Evolutionary conservation across 2,888 invertebrate species (phyloP).

Genomic region (Helleia helle): DNA sequence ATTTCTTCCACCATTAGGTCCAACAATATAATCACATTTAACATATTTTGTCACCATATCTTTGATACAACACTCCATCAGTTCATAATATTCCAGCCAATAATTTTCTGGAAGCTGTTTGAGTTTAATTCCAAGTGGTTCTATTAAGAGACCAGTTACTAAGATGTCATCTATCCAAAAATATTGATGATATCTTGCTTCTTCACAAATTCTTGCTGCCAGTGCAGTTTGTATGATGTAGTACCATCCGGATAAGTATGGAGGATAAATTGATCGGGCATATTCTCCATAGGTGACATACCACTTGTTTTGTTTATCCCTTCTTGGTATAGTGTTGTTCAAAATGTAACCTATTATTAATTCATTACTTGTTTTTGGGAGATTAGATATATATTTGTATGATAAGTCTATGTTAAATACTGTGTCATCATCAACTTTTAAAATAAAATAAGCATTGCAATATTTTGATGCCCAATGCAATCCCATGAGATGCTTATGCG

Average conservation of each 20-base stretch:
- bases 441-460: conserved; percentile 77
- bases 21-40: conserved; percentile 80
- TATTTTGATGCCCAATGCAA: conserved; percentile 80
- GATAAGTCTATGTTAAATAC: conserved; percentile 78
- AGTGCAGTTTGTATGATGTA: conserved; percentile 82
- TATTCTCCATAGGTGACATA: conserved; percentile 82
- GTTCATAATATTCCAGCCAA: conserved; percentile 82
- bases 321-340: conserved; percentile 76
- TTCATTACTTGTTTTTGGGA: conserved; percentile 25
- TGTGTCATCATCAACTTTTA: conserved; percentile 90
- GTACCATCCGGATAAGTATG: conserved; percentile 89
- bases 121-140: conserved; percentile 70
- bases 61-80: conserved; percentile 82
- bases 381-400: conserved; percentile 28
- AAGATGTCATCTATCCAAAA: conserved; percentile 96
- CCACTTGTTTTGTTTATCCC: conserved; percentile 84
- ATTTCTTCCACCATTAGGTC: conserved; percentile 85
- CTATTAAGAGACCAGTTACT: conserved; percentile 84
- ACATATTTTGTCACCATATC: conserved; percentile 72
- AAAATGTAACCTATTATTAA: conserved; percentile 79
- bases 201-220: conserved; percentile 70
- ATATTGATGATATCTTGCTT: conserved; percentile 73
- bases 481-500: conserved; percentile 88
- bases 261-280: conserved; percentile 75
- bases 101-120: conserved; percentile 71